phyloP scores from a whole-genome alignment of 2,113 vertebrate genomes.

The Epinephelus moara region DNA sequence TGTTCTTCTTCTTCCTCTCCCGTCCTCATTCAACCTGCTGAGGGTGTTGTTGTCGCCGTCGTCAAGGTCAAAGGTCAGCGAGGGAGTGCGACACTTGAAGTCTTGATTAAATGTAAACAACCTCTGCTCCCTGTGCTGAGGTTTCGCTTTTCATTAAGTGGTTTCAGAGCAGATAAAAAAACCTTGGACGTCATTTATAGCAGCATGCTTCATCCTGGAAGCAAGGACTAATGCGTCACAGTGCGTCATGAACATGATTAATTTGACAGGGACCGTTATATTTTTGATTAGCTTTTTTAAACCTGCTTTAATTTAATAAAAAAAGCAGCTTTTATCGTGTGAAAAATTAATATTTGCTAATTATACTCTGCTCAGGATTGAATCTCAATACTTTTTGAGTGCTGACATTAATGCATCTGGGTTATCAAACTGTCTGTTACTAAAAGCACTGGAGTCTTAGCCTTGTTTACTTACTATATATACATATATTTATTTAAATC shows the following conservation, averaged over 20 bases:
- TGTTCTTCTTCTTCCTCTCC: background rate
- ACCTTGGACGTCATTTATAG: background rate
- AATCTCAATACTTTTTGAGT: background rate
- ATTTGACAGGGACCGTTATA: background rate
- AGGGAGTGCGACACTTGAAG: slow-evolving; percentile 17
- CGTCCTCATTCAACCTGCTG: slow-evolving; percentile 31
- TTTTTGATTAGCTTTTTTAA: background rate
- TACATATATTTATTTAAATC: too few species aligned
- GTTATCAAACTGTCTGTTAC: too few species aligned
- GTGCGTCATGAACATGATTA: background rate
- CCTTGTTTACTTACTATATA: too few species aligned
- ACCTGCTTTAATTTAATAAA: background rate
- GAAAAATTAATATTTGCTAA: background rate
- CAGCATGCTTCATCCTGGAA: background rate
- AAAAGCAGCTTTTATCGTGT: background rate
- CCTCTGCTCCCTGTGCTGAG: slow-evolving; percentile 13
- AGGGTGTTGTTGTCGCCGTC: background rate
- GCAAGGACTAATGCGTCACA: too few species aligned
- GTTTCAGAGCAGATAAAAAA: background rate
- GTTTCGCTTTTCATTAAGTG: slow-evolving; percentile 1
- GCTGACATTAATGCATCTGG: too few species aligned
- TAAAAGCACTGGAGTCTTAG: too few species aligned
- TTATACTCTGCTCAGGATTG: background rate
- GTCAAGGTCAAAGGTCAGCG: slow-evolving; percentile 42
- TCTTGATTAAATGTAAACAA: slow-evolving; percentile 71